These are phyloP conservation scores for Nothobranchius furzeri DNA, from an alignment of 2,113 vertebrate species.

Conservation along the genomic window DNA sequence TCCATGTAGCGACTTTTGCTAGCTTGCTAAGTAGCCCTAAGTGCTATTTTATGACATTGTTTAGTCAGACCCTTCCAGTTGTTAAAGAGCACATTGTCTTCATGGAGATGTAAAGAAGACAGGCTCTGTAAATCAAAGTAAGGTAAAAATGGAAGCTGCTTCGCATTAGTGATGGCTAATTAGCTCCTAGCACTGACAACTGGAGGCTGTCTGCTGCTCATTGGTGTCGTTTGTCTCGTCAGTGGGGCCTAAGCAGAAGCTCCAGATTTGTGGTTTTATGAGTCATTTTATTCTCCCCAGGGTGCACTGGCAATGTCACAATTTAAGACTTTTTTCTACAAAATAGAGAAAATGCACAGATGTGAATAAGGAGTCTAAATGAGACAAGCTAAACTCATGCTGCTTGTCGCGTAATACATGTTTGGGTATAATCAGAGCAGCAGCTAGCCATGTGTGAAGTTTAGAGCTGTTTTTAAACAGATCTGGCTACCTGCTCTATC, in stretches of 20 bases:
- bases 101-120: slow-evolving; percentile 57
- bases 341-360: slow-evolving; percentile 23
- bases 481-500: slow-evolving; percentile 18
- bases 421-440: slow-evolving; percentile 20
- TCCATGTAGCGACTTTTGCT: background rate
- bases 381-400: slow-evolving; percentile 43
- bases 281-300: slow-evolving; percentile 52
- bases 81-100: slow-evolving; percentile 51
- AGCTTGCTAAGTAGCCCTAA: slow-evolving; percentile 43
- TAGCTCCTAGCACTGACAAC: slow-evolving; percentile 63
- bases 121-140: slow-evolving; percentile 63
- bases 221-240: slow-evolving; percentile 42
- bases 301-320: slow-evolving; percentile 36
- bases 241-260: slow-evolving; percentile 26
- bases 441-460: slow-evolving; percentile 12
- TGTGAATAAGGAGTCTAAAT: slow-evolving; percentile 30
- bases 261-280: slow-evolving; percentile 42
- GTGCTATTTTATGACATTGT: slow-evolving; percentile 54
- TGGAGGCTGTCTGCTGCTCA: slow-evolving; percentile 36
- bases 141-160: slow-evolving; percentile 68
- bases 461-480: slow-evolving; percentile 10
- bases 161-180: slow-evolving; percentile 77
- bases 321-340: slow-evolving; percentile 42
- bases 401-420: slow-evolving; percentile 33
- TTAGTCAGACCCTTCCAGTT: slow-evolving; percentile 42